These are phyloP conservation scores for Paguma larvata DNA, from an alignment of 2,797 vertebrate species.

Conservation along the genomic window DNA sequence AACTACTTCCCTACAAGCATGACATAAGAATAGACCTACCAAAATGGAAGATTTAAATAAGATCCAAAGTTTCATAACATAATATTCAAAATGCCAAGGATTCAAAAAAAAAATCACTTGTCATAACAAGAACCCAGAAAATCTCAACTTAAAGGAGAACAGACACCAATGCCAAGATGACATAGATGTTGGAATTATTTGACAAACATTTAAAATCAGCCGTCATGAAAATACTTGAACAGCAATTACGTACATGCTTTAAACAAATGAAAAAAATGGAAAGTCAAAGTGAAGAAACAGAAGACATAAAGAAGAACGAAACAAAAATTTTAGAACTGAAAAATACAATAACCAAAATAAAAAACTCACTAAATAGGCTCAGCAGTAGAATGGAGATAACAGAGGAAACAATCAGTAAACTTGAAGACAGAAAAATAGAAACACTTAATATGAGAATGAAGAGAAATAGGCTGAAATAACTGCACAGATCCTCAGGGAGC, in stretches of 20 bases:
- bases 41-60: conserved; percentile 50
- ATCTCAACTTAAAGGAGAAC: conserved; percentile 28
- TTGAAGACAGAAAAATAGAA: conserved; percentile 37
- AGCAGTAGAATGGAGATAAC: neutral
- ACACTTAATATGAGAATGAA: conserved; percentile 9
- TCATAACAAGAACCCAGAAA: conserved; percentile 11
- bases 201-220: neutral
- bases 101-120: conserved; percentile 19
- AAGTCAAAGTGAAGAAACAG: conserved; percentile 17
- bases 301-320: neutral
- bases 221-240: conserved; percentile 18
- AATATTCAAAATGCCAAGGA: conserved; percentile 19
- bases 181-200: neutral
- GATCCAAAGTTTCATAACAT: neutral
- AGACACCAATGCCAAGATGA: conserved; percentile 28
- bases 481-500: neutral
- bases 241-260: neutral
- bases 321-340: conserved; percentile 27
- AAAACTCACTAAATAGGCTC: neutral
- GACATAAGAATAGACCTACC: neutral
- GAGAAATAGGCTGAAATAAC: neutral
- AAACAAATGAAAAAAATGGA: neutral
- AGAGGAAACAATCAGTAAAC: neutral
- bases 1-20: neutral
- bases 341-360: conserved; percentile 46